Conservation (phyloP, 2,888 invertebrate genomes). For the Bombylius major region DNA sequence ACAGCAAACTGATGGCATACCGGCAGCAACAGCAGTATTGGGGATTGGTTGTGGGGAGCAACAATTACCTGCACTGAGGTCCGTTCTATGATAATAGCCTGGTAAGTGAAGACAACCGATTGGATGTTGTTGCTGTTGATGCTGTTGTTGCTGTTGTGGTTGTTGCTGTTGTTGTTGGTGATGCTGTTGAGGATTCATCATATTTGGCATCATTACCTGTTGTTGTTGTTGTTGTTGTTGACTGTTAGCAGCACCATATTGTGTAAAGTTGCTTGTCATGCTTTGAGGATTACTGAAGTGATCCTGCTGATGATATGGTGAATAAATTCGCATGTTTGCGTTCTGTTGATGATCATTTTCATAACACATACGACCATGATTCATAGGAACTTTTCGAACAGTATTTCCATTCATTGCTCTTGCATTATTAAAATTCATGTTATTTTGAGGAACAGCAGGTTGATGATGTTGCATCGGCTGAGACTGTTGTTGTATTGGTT, state of each 20-base stretch:
- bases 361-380: background rate
- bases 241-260: background rate
- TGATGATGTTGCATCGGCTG: background rate
- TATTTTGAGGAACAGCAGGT: background rate
- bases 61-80: constrained; percentile 17
- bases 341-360: constrained; percentile 1
- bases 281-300: background rate
- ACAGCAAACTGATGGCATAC: constrained; percentile 1
- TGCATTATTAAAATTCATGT: too few species aligned
- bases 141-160: constrained; percentile 5
- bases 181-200: constrained; percentile 1
- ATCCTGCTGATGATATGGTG: background rate
- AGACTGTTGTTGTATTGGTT: background rate
- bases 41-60: constrained; percentile 9
- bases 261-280: too few species aligned
- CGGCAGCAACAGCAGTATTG: background rate
- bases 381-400: background rate
- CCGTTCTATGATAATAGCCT: constrained; percentile 18
- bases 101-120: constrained; percentile 12
- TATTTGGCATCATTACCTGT: background rate
- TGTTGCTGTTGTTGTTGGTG: constrained; percentile 12
- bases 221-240: constrained; percentile 13
- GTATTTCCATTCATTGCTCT: too few species aligned
- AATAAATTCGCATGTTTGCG: background rate
- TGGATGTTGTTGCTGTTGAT: background rate